Evolutionary conservation across 2,888 invertebrate species (phyloP).

Genomic region (Falcaria lacertinaria): DNA sequence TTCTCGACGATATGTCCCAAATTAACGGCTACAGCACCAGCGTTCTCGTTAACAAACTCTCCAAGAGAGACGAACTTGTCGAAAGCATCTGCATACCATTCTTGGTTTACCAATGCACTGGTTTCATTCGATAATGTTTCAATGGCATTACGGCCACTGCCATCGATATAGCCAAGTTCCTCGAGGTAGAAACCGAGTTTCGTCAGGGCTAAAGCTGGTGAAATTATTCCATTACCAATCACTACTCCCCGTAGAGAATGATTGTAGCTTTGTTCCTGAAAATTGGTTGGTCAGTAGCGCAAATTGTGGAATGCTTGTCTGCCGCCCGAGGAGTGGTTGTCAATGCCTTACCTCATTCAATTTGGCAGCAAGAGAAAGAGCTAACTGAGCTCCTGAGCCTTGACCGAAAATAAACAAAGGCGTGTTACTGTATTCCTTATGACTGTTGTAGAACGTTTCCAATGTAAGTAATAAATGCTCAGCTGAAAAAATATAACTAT

Average conservation of each 20-base stretch:
- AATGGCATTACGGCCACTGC: conserved; percentile 78
- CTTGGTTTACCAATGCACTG: conserved; percentile 66
- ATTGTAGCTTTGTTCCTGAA: conserved; percentile 75
- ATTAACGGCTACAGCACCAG: conserved; percentile 86
- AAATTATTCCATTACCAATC: conserved; percentile 91
- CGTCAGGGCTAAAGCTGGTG: conserved; percentile 76
- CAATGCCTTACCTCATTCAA: conserved; percentile 60
- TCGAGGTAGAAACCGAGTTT: conserved; percentile 67
- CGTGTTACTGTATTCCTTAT: conserved; percentile 82
- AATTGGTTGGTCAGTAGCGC: too few relatives aligned
- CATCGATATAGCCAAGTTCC: conserved; percentile 83
- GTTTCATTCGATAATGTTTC: conserved; percentile 74
- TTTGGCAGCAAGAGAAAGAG: conserved; percentile 84
- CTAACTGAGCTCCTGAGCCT: conserved; percentile 94
- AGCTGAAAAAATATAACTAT: conserved; percentile 60
- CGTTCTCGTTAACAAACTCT: conserved; percentile 73
- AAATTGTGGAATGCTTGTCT: too few relatives aligned
- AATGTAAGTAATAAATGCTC: conserved; percentile 84
- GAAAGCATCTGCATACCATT: conserved; percentile 80
- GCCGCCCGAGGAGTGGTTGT: too few relatives aligned
- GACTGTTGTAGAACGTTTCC: conserved; percentile 81
- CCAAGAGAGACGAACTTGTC: conserved; percentile 82
- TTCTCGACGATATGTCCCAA: conserved; percentile 64
- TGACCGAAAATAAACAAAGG: conserved; percentile 92
- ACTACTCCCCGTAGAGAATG: conserved; percentile 87